Conservation (phyloP, 2,888 invertebrate species). For the Alloscopus bannaensis region DNA sequence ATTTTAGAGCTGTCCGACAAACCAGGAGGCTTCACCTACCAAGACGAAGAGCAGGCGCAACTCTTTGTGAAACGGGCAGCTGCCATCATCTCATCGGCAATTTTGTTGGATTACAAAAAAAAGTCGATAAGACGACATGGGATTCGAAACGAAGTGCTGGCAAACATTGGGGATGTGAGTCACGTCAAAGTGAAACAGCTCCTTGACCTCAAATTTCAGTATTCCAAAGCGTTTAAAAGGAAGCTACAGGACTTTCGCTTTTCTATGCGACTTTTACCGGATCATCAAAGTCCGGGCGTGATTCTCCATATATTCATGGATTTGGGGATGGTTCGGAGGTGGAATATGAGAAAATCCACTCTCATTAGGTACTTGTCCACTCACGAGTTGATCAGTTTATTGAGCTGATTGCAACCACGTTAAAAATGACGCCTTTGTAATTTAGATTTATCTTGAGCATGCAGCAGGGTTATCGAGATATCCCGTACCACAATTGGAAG, state of each 20-base stretch:
- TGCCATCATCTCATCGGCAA: slow-evolving; percentile 35
- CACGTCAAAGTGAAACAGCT: slow-evolving; percentile 45
- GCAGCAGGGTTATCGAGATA: slow-evolving; percentile 60
- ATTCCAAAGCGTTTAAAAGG: slow-evolving; percentile 23
- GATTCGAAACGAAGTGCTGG: slow-evolving; percentile 48
- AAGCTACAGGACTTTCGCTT: slow-evolving; percentile 41
- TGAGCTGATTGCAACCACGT: too few species aligned
- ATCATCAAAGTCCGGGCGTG: slow-evolving; percentile 40
- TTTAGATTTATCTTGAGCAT: slow-evolving; percentile 55
- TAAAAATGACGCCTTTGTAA: slow-evolving; percentile 2
- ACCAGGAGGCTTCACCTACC: slow-evolving; percentile 41
- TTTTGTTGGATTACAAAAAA: slow-evolving; percentile 51
- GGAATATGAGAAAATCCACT: slow-evolving; percentile 52
- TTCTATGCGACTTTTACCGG: slow-evolving; percentile 38
- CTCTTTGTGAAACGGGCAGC: slow-evolving; percentile 45
- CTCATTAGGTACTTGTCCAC: slow-evolving; percentile 53
- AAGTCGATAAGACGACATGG: slow-evolving; percentile 48
- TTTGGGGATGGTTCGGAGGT: slow-evolving; percentile 37
- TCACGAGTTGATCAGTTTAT: too few species aligned
- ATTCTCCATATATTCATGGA: slow-evolving; percentile 55
- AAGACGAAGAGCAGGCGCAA: slow-evolving; percentile 49
- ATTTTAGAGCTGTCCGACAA: slow-evolving; percentile 47
- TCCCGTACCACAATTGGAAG: slow-evolving; percentile 63
- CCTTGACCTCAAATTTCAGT: slow-evolving; percentile 48
- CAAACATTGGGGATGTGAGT: slow-evolving; percentile 52